Base-by-base conservation (phyloP, 2,797 vertebrate genomes). In the Philypnodon macrostomus region DNA sequence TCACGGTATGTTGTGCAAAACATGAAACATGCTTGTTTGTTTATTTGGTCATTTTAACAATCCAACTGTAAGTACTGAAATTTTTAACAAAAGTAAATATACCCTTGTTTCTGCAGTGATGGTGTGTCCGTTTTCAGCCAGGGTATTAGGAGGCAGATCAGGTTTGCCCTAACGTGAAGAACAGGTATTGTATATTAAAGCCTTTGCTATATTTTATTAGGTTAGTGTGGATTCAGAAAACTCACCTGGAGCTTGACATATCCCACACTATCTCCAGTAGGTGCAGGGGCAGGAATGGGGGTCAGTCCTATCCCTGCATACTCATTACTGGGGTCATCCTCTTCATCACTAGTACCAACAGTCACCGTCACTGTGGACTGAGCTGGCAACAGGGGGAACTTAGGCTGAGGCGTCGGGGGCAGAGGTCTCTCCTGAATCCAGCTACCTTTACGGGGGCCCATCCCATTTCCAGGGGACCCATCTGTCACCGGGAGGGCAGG, bases 401-500 rank as follows among this genome's bases (percentile, higher is more conserved):
- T 49, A 36, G 90, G 61, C 60, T 91, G 88, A 2, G 94, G 94
- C 2, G 94, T 93, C 0, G 91, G 93, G 1, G 94, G 94, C 3
- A 95, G 80, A 4, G 94, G 94, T n/a, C 94, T 78, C 77, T 95
- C 94, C 67, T 96, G 94, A 67, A 96, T 95, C 87, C 92, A 95
- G 72, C 92, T 95, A 5, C 93, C 92, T 47, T 94, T 95, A 13
- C 93, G 90, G n/a, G 88, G 88, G 23, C 90, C 89, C 90, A 90
- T 90, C 9, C 90, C 89, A 2, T 79, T 73, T 4, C 70, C 67
- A 1, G 88, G 53, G 0, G 89, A 68, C 34, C 85, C 89, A 11
- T 90, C 90, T 1, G 87, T 70, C 60, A 87, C 78, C 0, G 91
- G 94, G 29, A 96, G 87, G 0, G 94, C 94, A 0, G 94, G 94